phyloP scores from a whole-genome alignment of 2,888 invertebrate species.

The Parnassius mnemosyne region DNA sequence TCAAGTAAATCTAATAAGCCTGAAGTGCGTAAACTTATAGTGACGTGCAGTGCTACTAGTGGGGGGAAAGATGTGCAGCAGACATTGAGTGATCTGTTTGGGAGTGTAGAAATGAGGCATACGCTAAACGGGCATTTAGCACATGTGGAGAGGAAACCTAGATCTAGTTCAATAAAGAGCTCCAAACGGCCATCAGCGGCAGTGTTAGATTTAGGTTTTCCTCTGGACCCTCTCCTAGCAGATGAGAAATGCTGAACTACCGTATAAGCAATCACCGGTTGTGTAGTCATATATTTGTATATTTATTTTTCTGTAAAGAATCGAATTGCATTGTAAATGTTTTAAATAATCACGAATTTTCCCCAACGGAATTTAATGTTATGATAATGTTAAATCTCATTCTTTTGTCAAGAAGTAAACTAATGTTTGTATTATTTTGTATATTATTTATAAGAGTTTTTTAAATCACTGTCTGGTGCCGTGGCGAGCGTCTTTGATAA shows the following conservation, averaged over 20 bases:
- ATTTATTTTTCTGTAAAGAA: constrained; percentile 74
- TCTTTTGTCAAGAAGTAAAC: constrained; percentile 60
- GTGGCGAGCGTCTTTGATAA: constrained; percentile 53
- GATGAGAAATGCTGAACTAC: constrained; percentile 74
- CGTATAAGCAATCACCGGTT: constrained; percentile 60
- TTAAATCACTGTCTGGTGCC: constrained; percentile 57
- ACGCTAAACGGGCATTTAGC: constrained; percentile 57
- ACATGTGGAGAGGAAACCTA: constrained; percentile 34
- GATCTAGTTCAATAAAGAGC: constrained; percentile 43
- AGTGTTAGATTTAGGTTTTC: constrained; percentile 67
- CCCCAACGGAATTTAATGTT: constrained; percentile 58
- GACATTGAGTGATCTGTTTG: constrained; percentile 61
- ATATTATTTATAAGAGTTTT: constrained; percentile 78
- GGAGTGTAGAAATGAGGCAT: constrained; percentile 48
- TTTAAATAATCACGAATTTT: constrained; percentile 64
- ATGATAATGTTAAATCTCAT: constrained; percentile 70
- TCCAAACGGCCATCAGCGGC: constrained; percentile 51
- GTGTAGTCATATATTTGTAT: constrained; percentile 73
- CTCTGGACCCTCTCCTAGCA: constrained; percentile 71
- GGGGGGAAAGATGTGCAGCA: constrained; percentile 45
- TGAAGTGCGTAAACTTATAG: constrained; percentile 74
- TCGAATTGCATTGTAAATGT: constrained; percentile 62
- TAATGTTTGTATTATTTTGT: constrained; percentile 80
- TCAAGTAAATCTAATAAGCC: constrained; percentile 69
- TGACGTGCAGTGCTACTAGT: constrained; percentile 64